Percentiles rank a stretch among this genome's conserved stretches.
Evolutionary conservation across 2,888 invertebrate genomes (phyloP).

Genomic region (Tribolium freemani): DNA sequence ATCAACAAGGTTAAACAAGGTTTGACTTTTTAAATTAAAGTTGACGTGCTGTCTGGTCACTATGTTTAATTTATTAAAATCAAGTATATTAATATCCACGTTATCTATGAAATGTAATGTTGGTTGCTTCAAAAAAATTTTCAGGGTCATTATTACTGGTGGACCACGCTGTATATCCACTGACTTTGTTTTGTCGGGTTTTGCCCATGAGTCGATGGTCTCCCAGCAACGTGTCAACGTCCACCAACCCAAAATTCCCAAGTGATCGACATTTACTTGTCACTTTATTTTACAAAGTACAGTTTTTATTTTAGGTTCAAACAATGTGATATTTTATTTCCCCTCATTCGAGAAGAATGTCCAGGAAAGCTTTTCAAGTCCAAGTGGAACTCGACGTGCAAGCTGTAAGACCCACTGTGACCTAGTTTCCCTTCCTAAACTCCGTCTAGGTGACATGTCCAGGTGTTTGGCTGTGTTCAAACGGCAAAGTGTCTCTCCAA

Average conservation of each 20-base stretch:
- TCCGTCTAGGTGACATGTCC: constrained; percentile 80
- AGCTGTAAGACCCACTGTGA: constrained; percentile 65
- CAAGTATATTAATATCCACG: too few species aligned
- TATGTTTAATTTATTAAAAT: too few species aligned
- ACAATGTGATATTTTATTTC: constrained; percentile 34
- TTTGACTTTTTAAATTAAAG: too few species aligned
- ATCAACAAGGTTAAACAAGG: too few species aligned
- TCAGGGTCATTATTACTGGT: too few species aligned
- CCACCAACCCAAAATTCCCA: constrained; percentile 21
- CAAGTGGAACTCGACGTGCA: constrained; percentile 73
- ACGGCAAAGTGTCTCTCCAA: constrained; percentile 81
- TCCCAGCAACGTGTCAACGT: constrained; percentile 24
- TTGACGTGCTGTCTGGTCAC: too few species aligned
- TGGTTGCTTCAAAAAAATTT: too few species aligned
- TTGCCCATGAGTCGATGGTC: constrained; percentile 33
- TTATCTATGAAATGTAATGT: too few species aligned
- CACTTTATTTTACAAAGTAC: constrained; percentile 10
- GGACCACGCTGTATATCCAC: too few species aligned
- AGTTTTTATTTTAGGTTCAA: background rate
- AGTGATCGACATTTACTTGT: constrained; percentile 26
- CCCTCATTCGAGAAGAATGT: constrained; percentile 48
- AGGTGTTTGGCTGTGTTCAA: constrained; percentile 88
- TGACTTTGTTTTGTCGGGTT: too few species aligned
- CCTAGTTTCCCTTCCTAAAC: constrained; percentile 4
- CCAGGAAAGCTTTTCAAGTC: constrained; percentile 71